A percentile compares a stretch with the other conserved stretches of the same genome.
phyloP scores from a whole-genome alignment of 2,113 vertebrate species.

The Pongo pygmaeus region DNA sequence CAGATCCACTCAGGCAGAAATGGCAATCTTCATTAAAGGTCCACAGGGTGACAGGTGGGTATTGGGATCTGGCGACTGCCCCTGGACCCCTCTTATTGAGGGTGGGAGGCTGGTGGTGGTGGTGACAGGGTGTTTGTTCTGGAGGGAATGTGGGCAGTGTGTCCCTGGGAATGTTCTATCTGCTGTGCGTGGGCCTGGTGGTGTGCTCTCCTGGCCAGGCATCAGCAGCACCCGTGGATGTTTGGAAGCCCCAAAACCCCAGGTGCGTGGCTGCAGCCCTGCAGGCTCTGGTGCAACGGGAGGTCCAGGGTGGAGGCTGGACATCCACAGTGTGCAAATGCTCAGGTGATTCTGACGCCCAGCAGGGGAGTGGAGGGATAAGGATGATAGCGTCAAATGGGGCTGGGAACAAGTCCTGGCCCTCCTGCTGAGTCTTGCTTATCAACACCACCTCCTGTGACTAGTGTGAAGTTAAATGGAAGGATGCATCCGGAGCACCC shows the following conservation, averaged over 20 bases:
- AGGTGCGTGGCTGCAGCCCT: background rate
- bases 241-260: no score
- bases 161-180: background rate
- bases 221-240: background rate
- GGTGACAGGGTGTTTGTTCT: background rate
- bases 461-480: background rate
- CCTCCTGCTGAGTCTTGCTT: background rate
- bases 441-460: background rate
- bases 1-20: background rate
- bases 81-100: background rate
- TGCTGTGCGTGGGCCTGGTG: background rate
- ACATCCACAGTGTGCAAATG: background rate
- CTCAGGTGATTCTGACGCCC: background rate
- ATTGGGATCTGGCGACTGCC: background rate
- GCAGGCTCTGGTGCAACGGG: background rate
- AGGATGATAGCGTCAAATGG: background rate
- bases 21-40: background rate
- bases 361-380: background rate
- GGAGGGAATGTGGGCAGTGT: fast-evolving
- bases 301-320: background rate
- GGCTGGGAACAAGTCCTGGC: background rate
- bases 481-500: background rate
- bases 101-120: background rate
- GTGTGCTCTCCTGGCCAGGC: background rate
- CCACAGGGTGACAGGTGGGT: background rate